phyloP scores from a whole-genome alignment of 2,797 vertebrate species.

The Martes flavigula region DNA sequence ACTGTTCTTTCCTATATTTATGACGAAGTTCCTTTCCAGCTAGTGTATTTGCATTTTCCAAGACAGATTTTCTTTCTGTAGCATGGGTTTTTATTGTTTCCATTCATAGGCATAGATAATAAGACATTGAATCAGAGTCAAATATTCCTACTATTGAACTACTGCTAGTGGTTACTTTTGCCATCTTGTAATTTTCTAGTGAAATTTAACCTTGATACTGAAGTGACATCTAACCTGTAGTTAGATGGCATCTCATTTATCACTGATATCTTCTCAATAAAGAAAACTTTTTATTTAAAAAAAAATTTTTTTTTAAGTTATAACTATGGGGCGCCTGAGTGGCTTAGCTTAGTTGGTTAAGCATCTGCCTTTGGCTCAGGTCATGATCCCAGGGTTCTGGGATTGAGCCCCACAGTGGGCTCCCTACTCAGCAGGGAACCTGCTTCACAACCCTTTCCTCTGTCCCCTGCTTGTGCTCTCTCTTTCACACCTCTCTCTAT shows the following conservation, averaged over 20 bases:
- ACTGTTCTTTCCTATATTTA: background rate
- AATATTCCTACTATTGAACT: background rate
- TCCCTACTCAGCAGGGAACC: background rate
- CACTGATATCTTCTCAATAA: background rate
- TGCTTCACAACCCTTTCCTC: background rate
- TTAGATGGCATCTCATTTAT: background rate
- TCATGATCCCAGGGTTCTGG: background rate
- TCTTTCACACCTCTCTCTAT: background rate
- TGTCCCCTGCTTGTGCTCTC: background rate
- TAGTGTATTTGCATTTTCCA: background rate
- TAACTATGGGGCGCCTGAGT: background rate
- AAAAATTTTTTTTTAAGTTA: background rate
- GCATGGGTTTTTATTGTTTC: background rate
- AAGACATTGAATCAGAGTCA: background rate
- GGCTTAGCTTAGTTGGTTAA: no score
- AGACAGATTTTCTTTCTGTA: background rate
- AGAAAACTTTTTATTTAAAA: background rate
- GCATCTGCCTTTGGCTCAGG: background rate
- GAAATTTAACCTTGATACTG: constrained; percentile 34
- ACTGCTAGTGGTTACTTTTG: background rate
- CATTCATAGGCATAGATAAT: background rate
- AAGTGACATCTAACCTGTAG: background rate
- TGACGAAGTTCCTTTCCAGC: background rate
- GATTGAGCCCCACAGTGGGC: background rate
- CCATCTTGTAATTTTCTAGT: constrained; percentile 10